Evolutionary conservation across 1,140 invertebrate species (phyloP).

Genomic region (Papilio helenus): DNA sequence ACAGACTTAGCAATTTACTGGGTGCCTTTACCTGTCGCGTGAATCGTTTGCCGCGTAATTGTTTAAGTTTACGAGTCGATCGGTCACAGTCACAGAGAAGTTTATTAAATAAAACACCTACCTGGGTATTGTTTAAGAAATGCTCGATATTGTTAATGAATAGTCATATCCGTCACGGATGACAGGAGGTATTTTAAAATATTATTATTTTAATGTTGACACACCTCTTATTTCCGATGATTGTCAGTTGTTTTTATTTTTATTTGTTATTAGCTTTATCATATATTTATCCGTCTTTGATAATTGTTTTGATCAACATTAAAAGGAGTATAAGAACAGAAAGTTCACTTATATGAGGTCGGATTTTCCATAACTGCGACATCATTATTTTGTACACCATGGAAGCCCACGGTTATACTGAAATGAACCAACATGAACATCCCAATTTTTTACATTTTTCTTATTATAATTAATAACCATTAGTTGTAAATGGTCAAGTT

Average conservation of each 20-base stretch:
- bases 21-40: slow-evolving; percentile 10
- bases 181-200: slow-evolving; percentile 8
- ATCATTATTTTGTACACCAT: too few species aligned
- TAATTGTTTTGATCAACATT: background rate
- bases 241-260: background rate
- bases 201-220: slow-evolving; percentile 13
- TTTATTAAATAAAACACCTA: slow-evolving; percentile 34
- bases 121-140: slow-evolving; percentile 18
- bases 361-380: too few species aligned
- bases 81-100: slow-evolving; percentile 11
- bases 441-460: background rate
- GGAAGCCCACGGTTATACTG: too few species aligned
- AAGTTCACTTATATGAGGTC: too few species aligned
- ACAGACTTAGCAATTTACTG: slow-evolving; percentile 11
- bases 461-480: background rate
- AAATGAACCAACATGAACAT: too few species aligned
- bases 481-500: background rate
- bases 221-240: slow-evolving; percentile 10
- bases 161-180: background rate
- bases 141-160: slow-evolving; percentile 4
- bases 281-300: background rate
- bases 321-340: background rate
- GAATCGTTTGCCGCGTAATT: slow-evolving; percentile 6
- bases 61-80: slow-evolving; percentile 27
- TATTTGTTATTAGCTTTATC: background rate